These are phyloP conservation scores for Apomyelois bistriatella DNA, from an alignment of 2,888 invertebrate genomes.

Conservation along the genomic window DNA sequence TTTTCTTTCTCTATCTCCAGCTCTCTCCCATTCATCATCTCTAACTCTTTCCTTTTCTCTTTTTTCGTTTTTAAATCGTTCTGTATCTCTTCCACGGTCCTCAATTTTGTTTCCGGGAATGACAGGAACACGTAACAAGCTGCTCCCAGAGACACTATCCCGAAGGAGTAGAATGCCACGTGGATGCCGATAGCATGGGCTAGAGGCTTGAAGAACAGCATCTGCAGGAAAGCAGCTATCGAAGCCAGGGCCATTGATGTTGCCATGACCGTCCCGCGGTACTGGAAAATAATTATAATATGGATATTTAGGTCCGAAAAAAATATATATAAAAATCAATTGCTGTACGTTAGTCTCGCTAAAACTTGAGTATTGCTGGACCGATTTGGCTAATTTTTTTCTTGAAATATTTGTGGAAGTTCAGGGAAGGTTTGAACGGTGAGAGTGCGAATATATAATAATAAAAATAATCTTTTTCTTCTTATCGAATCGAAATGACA, in stretches of 20 bases:
- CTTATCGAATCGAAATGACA: too few relatives aligned
- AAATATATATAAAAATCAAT: too few relatives aligned
- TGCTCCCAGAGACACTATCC: conserved; percentile 42
- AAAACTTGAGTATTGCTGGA: too few relatives aligned
- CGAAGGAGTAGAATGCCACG: conserved; percentile 55
- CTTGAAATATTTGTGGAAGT: too few relatives aligned
- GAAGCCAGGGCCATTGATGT: conserved; percentile 50
- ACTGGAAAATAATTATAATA: conserved; percentile 42
- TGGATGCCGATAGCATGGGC: conserved; percentile 47
- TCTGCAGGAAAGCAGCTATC: conserved; percentile 47
- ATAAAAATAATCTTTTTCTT: too few relatives aligned
- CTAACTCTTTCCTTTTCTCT: conserved; percentile 31
- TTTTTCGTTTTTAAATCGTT: conserved; percentile 49
- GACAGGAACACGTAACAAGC: conserved; percentile 42
- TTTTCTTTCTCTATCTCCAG: not conserved
- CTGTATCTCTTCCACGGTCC: conserved; percentile 53
- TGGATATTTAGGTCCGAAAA: too few relatives aligned
- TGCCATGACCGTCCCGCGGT: conserved; percentile 60
- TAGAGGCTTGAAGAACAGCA: conserved; percentile 58
- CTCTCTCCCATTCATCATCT: not conserved
- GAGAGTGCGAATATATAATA: too few relatives aligned
- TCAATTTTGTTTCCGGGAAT: conserved; percentile 56
- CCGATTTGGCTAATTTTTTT: too few relatives aligned
- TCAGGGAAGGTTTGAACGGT: too few relatives aligned
- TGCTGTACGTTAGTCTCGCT: too few relatives aligned